Base-by-base conservation (phyloP, 2,888 invertebrate genomes). In the Cataglyphis albicans region DNA sequence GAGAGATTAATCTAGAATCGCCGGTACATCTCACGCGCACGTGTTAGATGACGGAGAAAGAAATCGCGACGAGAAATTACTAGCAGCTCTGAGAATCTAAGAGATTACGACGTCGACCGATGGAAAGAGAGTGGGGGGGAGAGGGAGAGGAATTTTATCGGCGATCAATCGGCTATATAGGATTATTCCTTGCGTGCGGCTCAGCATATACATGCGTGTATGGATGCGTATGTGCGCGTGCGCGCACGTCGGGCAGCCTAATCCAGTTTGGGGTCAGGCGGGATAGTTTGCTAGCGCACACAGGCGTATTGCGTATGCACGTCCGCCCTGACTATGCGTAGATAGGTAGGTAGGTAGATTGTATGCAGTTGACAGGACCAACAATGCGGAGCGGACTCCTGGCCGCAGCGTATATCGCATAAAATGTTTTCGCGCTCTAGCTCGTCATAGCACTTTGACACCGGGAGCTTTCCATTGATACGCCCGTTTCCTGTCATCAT, bases 351-450 rank as follows among this genome's bases (percentile, higher is more conserved):
- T 84, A 41, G 41, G 74, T 84, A 64, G 59, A 32, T 82, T 82
- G 82, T 83, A 48, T 68, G 83, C 87, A 90, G 91, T 92, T 92
- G 92, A 92, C 93, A 91, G 90, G 90, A 81, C 90, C 90, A 92
- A 92, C 90, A 91, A 90, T 87, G 88, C 87, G 90, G 89, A 87
- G 89, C 88, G 82, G 87, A 80, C 85, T 74, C 86, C 87, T 73
- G 81, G 91, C 91, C 93, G 87, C 93, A 89, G 89, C 90, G 88
- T 89, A 92, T 92, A 92, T 92, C 91, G 88, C 86, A 86, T 88
- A 89, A 91, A 91, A 88, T 91, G 90, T 88, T 85, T 83, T 85
- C 82, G 83, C 82, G 76, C 83, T 72, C 38, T 86, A 82, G 68
- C 68, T 81, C 81, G 57, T 21, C 73, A 67, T 73, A 75, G 64